These are phyloP conservation scores for Parapsyche elsis DNA, from an alignment of 1,140 invertebrate species.

Conservation along the genomic window DNA sequence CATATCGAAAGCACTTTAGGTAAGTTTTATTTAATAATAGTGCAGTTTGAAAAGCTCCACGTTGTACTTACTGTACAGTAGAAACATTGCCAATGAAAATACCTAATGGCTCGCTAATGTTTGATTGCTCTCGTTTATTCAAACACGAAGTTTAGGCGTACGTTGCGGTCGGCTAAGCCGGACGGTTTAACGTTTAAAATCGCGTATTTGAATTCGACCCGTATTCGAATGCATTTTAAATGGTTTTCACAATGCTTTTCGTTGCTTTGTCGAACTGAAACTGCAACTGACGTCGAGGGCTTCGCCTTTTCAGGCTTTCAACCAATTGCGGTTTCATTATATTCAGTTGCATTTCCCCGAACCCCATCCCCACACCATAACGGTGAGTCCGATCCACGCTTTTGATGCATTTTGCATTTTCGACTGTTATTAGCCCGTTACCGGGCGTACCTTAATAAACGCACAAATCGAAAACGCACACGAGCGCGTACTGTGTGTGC, in stretches of 20 bases:
- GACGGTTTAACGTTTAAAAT: neutral
- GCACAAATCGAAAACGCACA: too few relatives aligned
- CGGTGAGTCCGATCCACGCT: neutral
- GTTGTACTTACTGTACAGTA: too few relatives aligned
- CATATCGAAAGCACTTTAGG: too few relatives aligned
- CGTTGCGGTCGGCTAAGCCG: constrained; percentile 1
- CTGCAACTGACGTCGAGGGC: neutral
- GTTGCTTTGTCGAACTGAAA: constrained; percentile 37
- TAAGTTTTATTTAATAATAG: neutral
- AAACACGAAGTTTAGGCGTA: constrained; percentile 28
- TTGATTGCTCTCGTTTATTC: constrained; percentile 29
- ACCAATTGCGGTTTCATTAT: constrained; percentile 26
- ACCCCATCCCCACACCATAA: neutral
- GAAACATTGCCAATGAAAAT: constrained; percentile 53
- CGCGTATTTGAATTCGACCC: neutral
- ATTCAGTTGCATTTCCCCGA: neutral
- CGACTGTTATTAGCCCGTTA: neutral
- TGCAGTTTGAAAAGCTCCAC: too few relatives aligned
- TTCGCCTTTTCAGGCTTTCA: neutral
- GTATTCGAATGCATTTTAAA: constrained; percentile 40
- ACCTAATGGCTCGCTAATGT: constrained; percentile 53
- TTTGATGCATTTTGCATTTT: constrained; percentile 7
- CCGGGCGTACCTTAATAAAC: too few relatives aligned
- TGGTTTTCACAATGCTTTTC: constrained; percentile 43
- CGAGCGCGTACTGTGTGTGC: too few relatives aligned